Conservation (phyloP, 2,888 invertebrate species). For the Lysandra bellargus region DNA sequence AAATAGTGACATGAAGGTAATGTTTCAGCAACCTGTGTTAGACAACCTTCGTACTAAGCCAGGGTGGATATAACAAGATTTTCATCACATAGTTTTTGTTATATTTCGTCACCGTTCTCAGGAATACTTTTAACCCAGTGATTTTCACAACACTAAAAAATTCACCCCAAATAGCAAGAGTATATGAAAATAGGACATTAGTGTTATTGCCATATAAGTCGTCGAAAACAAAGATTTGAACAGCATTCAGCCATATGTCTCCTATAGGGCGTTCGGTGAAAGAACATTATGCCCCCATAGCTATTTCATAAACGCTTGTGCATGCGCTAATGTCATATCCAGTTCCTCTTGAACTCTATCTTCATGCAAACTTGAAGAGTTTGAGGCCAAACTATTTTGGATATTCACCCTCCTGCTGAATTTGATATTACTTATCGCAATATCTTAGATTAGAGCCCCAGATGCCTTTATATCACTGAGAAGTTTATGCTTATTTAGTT, state of each 20-base stretch:
- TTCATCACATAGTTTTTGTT: background rate
- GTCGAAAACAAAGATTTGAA: constrained; percentile 17
- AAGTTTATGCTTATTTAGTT: constrained; percentile 40
- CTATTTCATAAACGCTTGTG: constrained; percentile 24
- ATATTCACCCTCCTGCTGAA: constrained; percentile 39
- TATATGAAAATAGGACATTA: background rate
- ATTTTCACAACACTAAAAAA: background rate
- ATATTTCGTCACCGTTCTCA: background rate
- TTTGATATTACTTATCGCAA: constrained; percentile 40
- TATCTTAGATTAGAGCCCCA: constrained; percentile 39
- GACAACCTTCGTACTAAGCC: no score
- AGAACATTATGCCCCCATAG: constrained; percentile 20
- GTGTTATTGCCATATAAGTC: background rate
- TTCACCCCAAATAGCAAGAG: background rate
- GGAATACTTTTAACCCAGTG: background rate
- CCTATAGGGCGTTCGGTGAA: constrained; percentile 12
- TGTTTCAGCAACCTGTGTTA: no score
- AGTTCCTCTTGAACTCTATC: background rate
- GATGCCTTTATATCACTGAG: constrained; percentile 36
- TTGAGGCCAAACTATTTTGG: constrained; percentile 30
- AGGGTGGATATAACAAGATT: no score
- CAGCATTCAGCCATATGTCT: constrained; percentile 19
- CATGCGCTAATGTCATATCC: constrained; percentile 24
- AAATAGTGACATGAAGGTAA: no score
- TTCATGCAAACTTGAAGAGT: background rate